Conservation (phyloP, 1,140 invertebrate species). For the Chelonus insularis region DNA sequence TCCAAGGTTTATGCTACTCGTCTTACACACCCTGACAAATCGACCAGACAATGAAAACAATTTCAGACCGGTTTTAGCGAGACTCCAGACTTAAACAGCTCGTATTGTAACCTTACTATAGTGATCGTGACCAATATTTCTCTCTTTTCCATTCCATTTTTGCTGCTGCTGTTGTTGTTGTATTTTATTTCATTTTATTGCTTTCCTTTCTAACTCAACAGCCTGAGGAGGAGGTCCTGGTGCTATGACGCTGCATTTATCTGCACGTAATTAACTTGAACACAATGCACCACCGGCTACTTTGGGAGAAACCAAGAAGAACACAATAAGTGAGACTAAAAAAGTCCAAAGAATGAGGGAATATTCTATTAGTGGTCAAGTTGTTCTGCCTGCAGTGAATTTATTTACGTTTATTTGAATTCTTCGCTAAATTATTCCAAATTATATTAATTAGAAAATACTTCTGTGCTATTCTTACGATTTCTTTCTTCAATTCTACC, state of each 20-base stretch:
- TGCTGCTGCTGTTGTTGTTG: too few relatives aligned
- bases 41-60: conserved; percentile 56
- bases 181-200: neutral
- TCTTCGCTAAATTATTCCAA: too few relatives aligned
- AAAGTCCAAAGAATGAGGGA: neutral
- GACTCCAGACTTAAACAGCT: conserved; percentile 44
- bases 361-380: too few relatives aligned
- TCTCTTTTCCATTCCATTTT: conserved; percentile 20
- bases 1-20: conserved; percentile 45
- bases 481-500: too few relatives aligned
- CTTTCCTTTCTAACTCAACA: neutral
- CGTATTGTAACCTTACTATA: conserved; percentile 41
- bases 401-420: too few relatives aligned
- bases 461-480: too few relatives aligned
- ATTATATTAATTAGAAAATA: too few relatives aligned
- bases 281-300: conserved; percentile 45
- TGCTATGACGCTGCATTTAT: conserved; percentile 57
- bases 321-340: neutral
- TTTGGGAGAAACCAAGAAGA: neutral
- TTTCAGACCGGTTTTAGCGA: conserved; percentile 44
- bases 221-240: conserved; percentile 32
- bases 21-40: conserved; percentile 58
- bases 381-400: too few relatives aligned
- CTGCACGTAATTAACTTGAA: conserved; percentile 57
- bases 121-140: conserved; percentile 14